Conservation (phyloP, 2,113 vertebrate species). For the Oreochromis spilurus region DNA sequence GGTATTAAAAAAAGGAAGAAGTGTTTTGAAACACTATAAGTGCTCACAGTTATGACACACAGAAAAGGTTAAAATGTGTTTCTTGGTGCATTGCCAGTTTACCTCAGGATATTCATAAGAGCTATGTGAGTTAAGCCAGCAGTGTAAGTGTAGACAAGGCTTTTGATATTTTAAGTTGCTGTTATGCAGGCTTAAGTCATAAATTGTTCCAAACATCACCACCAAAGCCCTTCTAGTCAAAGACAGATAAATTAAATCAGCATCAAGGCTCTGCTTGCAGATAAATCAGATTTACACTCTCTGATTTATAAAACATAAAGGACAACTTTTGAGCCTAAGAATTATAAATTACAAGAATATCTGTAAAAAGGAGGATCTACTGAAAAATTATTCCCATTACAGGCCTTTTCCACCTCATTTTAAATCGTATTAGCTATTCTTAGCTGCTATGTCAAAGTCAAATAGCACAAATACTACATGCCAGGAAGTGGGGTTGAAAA, state of each 20-base stretch:
- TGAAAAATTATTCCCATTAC: background rate
- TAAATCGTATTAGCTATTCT: background rate
- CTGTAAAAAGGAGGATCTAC: background rate
- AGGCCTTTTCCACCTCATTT: background rate
- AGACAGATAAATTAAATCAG: background rate
- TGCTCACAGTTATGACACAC: background rate
- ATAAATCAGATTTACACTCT: background rate
- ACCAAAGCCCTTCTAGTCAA: background rate
- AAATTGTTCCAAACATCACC: background rate
- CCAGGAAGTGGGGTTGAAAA: constrained; percentile 17
- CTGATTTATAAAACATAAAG: background rate
- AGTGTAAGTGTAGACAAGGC: constrained; percentile 5
- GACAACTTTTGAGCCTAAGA: background rate
- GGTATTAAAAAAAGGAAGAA: background rate
- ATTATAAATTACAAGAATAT: background rate
- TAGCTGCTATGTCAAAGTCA: background rate
- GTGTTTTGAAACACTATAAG: background rate
- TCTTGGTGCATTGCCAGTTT: background rate
- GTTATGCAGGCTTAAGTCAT: background rate
- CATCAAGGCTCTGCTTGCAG: background rate
- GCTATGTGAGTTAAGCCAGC: constrained; percentile 1
- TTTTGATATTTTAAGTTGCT: background rate
- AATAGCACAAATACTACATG: background rate
- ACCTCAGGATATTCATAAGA: constrained; percentile 9
- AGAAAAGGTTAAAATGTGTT: background rate